phyloP scores from a whole-genome alignment of 1,140 invertebrate species.

The Cherax destructor region DNA sequence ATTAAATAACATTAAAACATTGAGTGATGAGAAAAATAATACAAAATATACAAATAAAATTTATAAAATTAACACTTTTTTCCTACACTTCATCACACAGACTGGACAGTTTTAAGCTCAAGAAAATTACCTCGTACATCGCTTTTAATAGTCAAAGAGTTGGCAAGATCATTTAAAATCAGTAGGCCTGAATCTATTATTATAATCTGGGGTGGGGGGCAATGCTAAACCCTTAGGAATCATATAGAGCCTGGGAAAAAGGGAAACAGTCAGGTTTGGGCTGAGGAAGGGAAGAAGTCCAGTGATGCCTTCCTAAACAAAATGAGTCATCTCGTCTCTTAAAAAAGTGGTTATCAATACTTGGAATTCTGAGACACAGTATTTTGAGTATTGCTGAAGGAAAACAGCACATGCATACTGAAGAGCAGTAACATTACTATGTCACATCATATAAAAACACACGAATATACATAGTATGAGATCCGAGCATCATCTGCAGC shows the following conservation, averaged over 20 bases:
- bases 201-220: no score
- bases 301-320: no score
- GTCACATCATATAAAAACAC: conserved; percentile 11
- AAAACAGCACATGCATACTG: conserved; percentile 10
- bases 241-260: no score
- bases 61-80: neutral
- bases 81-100: neutral
- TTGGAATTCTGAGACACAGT: neutral
- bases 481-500: conserved; percentile 30
- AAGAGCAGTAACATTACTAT: neutral
- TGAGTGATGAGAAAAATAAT: conserved; percentile 12
- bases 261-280: no score
- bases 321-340: conserved; percentile 4
- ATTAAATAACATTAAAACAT: conserved; percentile 28
- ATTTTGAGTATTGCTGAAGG: conserved; percentile 31
- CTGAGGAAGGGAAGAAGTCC: no score
- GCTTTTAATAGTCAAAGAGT: no score
- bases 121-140: neutral
- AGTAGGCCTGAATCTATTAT: neutral
- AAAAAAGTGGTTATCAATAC: conserved; percentile 12
- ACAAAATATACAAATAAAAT: conserved; percentile 39
- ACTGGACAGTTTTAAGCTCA: conserved; percentile 1
- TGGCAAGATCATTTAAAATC: neutral
- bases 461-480: conserved; percentile 38
- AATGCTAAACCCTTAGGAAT: no score